Conservation (phyloP, 1,140 invertebrate genomes). For the Drosophila santomea region DNA sequence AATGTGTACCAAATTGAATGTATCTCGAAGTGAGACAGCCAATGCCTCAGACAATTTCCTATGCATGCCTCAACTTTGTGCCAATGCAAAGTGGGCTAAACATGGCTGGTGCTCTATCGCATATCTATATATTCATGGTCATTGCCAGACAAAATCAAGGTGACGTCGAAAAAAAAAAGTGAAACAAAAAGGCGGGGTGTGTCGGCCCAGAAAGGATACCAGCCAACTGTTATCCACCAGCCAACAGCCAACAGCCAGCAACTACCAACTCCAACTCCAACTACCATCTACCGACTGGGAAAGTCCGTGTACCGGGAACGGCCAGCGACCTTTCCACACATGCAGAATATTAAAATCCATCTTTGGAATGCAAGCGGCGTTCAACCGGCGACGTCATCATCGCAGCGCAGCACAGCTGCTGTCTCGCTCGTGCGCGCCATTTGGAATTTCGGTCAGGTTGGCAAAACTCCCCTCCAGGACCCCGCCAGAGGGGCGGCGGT, state of each 20-base stretch:
- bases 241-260: too few species aligned
- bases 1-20: not conserved
- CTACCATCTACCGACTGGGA: slow-evolving; percentile 17
- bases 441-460: slow-evolving; percentile 80
- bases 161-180: slow-evolving; percentile 66
- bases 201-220: slow-evolving; percentile 46
- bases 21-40: not conserved
- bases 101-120: slow-evolving; percentile 47
- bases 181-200: slow-evolving; percentile 20
- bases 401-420: slow-evolving; percentile 44
- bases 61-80: slow-evolving; percentile 36
- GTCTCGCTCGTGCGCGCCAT: slow-evolving; percentile 58
- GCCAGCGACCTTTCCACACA: slow-evolving; percentile 81
- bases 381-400: slow-evolving; percentile 66
- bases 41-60: slow-evolving; percentile 24
- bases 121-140: slow-evolving; percentile 75
- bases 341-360: slow-evolving; percentile 84
- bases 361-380: slow-evolving; percentile 79
- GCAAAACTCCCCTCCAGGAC: slow-evolving; percentile 18
- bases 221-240: slow-evolving; percentile 8
- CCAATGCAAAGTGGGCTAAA: slow-evolving; percentile 76
- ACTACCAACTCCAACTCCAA: too few species aligned
- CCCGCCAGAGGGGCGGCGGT: not conserved
- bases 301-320: slow-evolving; percentile 50
- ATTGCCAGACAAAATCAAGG: slow-evolving; percentile 77